Evolutionary conservation across 2,888 invertebrate species (phyloP).

Genomic region (Anarsia innoxiella): DNA sequence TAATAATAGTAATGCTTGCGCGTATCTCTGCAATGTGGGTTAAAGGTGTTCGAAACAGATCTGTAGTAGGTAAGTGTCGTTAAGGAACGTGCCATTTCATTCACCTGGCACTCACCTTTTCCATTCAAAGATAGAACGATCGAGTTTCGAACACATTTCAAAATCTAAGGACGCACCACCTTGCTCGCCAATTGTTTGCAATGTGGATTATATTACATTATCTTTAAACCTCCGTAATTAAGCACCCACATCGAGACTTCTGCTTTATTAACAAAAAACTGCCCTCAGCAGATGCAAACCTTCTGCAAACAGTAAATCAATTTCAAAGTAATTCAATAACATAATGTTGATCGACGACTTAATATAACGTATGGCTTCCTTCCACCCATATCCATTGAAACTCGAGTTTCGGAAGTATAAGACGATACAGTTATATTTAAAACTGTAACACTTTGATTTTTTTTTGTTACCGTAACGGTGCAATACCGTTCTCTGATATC

Average conservation of each 20-base stretch:
- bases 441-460: constrained; percentile 64
- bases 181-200: constrained; percentile 64
- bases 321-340: constrained; percentile 73
- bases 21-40: constrained; percentile 30
- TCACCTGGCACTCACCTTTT: constrained; percentile 49
- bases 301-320: constrained; percentile 63
- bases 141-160: constrained; percentile 44
- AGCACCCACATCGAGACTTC: constrained; percentile 66
- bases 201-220: constrained; percentile 69
- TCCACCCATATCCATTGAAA: constrained; percentile 57
- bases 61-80: constrained; percentile 30
- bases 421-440: constrained; percentile 67
- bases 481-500: constrained; percentile 54
- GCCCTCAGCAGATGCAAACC: constrained; percentile 62
- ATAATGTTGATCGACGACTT: constrained; percentile 64
- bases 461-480: constrained; percentile 61
- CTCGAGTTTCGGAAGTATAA: constrained; percentile 41
- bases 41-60: constrained; percentile 36
- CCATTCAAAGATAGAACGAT: constrained; percentile 33
- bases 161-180: constrained; percentile 46
- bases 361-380: constrained; percentile 72
- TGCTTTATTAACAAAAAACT: constrained; percentile 46
- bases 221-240: constrained; percentile 69
- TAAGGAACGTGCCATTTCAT: constrained; percentile 61
- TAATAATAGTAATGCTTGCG: constrained; percentile 18